These are phyloP conservation scores for Orientallactaga sibirica DNA, from an alignment of 2,797 vertebrate species.

Conservation along the genomic window DNA sequence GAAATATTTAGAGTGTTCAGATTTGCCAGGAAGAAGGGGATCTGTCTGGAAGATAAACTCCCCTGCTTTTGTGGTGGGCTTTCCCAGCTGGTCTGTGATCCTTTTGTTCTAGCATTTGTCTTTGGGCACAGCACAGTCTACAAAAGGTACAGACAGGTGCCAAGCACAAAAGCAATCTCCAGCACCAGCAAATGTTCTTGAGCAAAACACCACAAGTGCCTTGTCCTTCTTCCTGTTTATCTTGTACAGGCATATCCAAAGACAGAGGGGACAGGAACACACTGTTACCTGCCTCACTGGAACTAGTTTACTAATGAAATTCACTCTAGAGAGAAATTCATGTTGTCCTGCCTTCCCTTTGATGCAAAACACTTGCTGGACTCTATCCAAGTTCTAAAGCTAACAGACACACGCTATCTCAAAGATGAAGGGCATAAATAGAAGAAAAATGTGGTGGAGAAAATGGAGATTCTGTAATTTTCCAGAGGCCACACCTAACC, in stretches of 20 bases:
- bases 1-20: constrained; percentile 60
- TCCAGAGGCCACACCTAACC: neutral
- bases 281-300: neutral
- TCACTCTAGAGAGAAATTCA: neutral
- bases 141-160: constrained; percentile 21
- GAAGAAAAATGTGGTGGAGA: neutral
- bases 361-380: neutral
- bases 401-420: neutral
- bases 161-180: constrained; percentile 30
- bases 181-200: neutral
- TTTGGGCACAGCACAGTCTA: constrained; percentile 16
- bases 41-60: constrained; percentile 52
- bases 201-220: neutral
- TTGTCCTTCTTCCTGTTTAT: neutral
- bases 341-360: neutral
- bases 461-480: constrained; percentile 40
- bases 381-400: neutral
- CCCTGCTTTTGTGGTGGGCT: neutral
- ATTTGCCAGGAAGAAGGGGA: constrained; percentile 48
- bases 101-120: constrained; percentile 36
- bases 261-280: neutral
- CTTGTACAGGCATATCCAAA: neutral
- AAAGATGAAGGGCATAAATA: neutral
- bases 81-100: neutral
- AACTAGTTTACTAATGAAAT: neutral